Evolutionary conservation across 2,888 invertebrate genomes (phyloP), one percentile per base, ranked within the genome.

Genomic region (Abrostola tripartita): DNA sequence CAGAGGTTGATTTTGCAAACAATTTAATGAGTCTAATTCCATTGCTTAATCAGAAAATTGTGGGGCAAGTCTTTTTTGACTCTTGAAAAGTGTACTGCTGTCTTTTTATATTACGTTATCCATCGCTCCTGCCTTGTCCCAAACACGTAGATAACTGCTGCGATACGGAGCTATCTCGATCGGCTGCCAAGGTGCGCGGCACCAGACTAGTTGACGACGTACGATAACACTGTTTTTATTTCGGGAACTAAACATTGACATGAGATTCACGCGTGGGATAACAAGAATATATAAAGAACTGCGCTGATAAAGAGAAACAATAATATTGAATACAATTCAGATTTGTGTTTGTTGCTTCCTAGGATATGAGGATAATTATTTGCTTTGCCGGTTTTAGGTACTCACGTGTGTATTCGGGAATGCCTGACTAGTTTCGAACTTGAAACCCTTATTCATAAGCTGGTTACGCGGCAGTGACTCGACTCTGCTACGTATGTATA

Each of bases 131-230:
- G 6, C 5, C 58, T 78, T 66, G 60, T 6, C 0, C 78, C 78
- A 68, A 55, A 11, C 36, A 4, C 14, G n/a, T 0, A 78, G 82
- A 83, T 84, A 85, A 74, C 68, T 61, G 63, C 69, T 54, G 51
- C 62, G 85, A 82, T 85, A 82, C 62, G 61, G 61, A 68, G 63
- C 69, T 89, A 90, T 89, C 88, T 78, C 86, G 88, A 91, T 90
- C 88, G 85, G 81, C 88, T 87, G 90, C 88, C 91, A 89, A 92
- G 92, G 92, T 90, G 87, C 85, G 85, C 86, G 85, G 83, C 77
- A 76, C 88, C 85, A 92, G 92, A 92, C 92, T 81, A 74, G 56
- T 72, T 83, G 92, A 90, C 92, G 91, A 84, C 92, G 86, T 51
- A 85, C 85, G 92, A 92, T 92, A 91, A 88, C 68, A 56, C 38